Percentiles rank a stretch among this genome's conserved stretches.
These are phyloP conservation scores for Theristicus caerulescens DNA, from an alignment of 2,113 vertebrate species.

Conservation along the genomic window DNA sequence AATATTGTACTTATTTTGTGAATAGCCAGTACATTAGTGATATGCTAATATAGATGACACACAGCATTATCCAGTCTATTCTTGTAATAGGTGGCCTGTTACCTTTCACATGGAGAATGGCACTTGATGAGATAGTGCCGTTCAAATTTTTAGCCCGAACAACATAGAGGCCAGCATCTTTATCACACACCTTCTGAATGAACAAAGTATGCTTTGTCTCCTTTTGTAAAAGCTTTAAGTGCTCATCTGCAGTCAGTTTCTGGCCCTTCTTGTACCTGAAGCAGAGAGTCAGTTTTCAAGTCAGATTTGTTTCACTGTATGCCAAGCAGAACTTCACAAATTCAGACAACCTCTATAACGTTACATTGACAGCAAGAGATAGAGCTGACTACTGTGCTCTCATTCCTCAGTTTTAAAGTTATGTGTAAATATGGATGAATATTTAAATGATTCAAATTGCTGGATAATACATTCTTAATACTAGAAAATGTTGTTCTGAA, in stretches of 20 bases:
- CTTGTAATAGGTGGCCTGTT: conserved; percentile 73
- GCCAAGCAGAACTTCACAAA: not conserved
- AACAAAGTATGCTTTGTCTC: conserved; percentile 81
- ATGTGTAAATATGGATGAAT: not conserved
- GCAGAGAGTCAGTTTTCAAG: conserved; percentile 83
- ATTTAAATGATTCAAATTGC: not conserved
- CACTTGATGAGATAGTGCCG: conserved; percentile 77
- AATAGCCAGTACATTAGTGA: conserved; percentile 83
- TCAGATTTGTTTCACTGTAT: conserved; percentile 60
- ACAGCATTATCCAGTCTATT: conserved; percentile 83
- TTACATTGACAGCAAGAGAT: not conserved
- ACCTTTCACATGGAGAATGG: conserved; percentile 78
- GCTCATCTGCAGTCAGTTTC: conserved; percentile 79
- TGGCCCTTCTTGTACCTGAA: conserved; percentile 88
- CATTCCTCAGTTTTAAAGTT: not conserved
- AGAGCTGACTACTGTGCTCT: not conserved
- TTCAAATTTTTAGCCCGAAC: conserved; percentile 72
- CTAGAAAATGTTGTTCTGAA: not conserved
- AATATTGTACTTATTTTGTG: conserved; percentile 27
- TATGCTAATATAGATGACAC: conserved; percentile 80
- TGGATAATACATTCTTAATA: not conserved
- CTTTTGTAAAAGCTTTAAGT: conserved; percentile 81
- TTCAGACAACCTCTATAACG: not conserved
- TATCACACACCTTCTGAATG: conserved; percentile 78
- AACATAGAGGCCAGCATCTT: conserved; percentile 81